Evolutionary conservation across 2,113 vertebrate species (phyloP), one percentile per base, ranked within the genome.

Genomic region (Raphicerus campestris): DNA sequence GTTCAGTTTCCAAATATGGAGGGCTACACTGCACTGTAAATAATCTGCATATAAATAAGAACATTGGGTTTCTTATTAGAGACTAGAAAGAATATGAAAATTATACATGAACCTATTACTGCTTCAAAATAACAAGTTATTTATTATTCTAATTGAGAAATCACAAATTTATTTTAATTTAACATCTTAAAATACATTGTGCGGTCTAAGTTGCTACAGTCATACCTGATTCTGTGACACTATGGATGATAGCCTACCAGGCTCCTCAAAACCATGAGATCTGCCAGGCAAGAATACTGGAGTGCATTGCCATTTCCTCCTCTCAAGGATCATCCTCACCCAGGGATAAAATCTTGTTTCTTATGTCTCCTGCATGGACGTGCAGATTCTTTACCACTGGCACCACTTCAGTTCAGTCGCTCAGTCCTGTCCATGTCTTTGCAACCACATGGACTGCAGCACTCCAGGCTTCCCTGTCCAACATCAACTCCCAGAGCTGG

Each of bases 361-460:
- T 42, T 39, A 42, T 14, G 11, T 73, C 70, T 73, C 70, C 70
- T 73, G 20, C 10, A 73, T 73, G 5, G 35, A 14, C 35, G 7
- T 24, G 20, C 6, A 24, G 11, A 26, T 42, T 75, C 70, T 26
- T 75, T 42, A 75, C 35, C 35, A 14, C 35, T 26, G 42, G 35
- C 22, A 42, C 11, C 35, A 42, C 35, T 26, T 75, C 35, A 42
- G 10, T 70, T 70, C 66, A 11, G 10, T 70, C 1, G 5, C n/a
- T 39, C n/a, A 39, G 5, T 70, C n/a, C 19, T 39, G 66, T 70
- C 63, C 19, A 70, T 6, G 10, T 70, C n/a, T 70, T 39, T 70
- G n/a, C 10, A 35, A 39, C n/a, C 0, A 0, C 66, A 70, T 70
- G 10, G n/a, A 39, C 19, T 39, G 10, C n/a, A 70, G 66, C n/a